A percentile compares a stretch with the other conserved stretches of the same genome.
These are phyloP conservation scores for Gopherus flavomarginatus DNA, from an alignment of 2,113 vertebrate genomes.

Conservation along the genomic window DNA sequence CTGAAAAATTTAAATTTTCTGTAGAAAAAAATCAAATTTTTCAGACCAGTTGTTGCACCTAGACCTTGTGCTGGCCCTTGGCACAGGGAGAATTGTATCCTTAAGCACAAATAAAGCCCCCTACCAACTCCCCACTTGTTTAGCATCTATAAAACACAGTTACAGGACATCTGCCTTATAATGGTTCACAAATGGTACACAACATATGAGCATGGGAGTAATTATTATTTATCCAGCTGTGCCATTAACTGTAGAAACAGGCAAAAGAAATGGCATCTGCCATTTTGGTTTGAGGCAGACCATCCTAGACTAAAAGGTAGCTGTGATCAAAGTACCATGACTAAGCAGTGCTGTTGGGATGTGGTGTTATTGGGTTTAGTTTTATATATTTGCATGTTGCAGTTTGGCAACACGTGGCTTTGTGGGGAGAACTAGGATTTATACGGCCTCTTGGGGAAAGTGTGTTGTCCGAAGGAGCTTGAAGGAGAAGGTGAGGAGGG, in stretches of 20 bases:
- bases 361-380: not conserved
- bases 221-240: not conserved
- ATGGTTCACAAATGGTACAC: not conserved
- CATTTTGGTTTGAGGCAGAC: not conserved
- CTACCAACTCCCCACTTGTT: not conserved
- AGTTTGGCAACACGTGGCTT: not conserved
- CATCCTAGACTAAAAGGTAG: not conserved
- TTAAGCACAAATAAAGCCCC: not conserved
- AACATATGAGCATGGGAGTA: not conserved
- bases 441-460: not conserved
- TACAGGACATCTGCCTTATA: not conserved
- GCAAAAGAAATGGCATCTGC: not conserved
- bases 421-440: not conserved
- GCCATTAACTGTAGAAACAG: not conserved
- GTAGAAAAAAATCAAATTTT: not conserved
- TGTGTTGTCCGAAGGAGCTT: not conserved
- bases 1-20: not conserved
- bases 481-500: not conserved
- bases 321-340: not conserved
- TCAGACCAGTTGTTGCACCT: not conserved
- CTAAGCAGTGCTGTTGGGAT: not conserved
- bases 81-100: not conserved
- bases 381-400: not conserved
- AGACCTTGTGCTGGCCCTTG: rapidly evolving
- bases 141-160: not conserved